Evolutionary conservation across 2,888 invertebrate species (phyloP), one percentile per base, ranked within the genome.

Genomic region (Eristalinus sepulchralis): DNA sequence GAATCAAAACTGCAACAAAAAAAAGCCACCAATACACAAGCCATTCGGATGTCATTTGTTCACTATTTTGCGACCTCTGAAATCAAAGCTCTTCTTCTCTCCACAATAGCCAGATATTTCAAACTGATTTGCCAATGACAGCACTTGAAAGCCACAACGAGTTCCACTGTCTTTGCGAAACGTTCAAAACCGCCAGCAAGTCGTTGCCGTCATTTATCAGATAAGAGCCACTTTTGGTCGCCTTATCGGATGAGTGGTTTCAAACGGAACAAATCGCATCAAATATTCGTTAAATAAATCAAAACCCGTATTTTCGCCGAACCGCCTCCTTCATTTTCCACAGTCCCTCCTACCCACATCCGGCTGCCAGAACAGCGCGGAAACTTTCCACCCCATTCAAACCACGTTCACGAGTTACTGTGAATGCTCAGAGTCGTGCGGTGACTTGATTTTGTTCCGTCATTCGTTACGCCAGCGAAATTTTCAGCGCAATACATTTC

Each of bases 381-480:
- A 60, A 77, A 62, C 68, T 22, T 63, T 24, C 6, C 9, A 1
- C 31, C 24, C 57, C 10, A 5, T 27, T 55, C 17, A 34, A 70
- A 71, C 64, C 22, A 60, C 57, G 27, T 24, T 20, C 11, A 22
- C n/a, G 67, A 72, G 66, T 72, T 72, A 66, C 59, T 71, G 64
- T 47, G 62, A 78, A 64, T 20, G 8, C 22, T 78, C n/a, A 57
- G 39, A 72, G 63, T 33, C 39, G 10, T 63, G 57, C 27, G 27
- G 27, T 39, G 47, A 27, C 64, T 66, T 64, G 66, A 67, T 72
- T 72, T 67, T 11, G 55, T 67, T 72, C 66, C 72, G 72, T 60
- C 79, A 72, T 79, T 72, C 79, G 70, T 78, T 70, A 78, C 36
- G 57, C 57, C 60, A 78, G 63, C 53, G 31, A 70, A 70, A 64